A percentile compares a stretch with the other conserved stretches of the same genome.
Evolutionary conservation across 2,797 vertebrate species (phyloP).

Genomic region (Sparidentex hasta): DNA sequence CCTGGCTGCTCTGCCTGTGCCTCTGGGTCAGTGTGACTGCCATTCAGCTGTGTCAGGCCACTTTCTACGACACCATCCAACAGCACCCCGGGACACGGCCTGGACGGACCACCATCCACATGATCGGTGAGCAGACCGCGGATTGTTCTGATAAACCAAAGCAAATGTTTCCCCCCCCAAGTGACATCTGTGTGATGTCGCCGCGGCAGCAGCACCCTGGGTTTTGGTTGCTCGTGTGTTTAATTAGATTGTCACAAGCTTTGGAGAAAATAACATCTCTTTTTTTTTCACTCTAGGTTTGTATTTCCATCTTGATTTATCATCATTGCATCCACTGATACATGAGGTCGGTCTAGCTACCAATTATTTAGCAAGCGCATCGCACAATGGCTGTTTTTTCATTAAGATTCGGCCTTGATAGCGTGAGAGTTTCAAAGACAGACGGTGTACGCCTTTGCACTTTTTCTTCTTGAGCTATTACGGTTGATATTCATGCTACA

Average conservation of each 20-base stretch:
- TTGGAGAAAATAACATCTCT: constrained; percentile 13
- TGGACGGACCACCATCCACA: constrained; percentile 89
- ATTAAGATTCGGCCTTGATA: constrained; percentile 57
- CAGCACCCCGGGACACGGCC: constrained; percentile 95
- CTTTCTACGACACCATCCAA: constrained; percentile 95
- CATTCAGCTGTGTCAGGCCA: constrained; percentile 95
- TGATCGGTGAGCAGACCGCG: constrained; percentile 82
- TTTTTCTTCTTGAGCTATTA: constrained; percentile 67
- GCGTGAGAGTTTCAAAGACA: constrained; percentile 43
- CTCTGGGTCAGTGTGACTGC: constrained; percentile 97
- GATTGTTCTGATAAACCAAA: no score
- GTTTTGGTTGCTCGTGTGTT: constrained; percentile 40
- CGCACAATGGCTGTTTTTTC: constrained; percentile 44
- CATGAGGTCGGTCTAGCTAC: constrained; percentile 31
- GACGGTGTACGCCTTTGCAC: constrained; percentile 49
- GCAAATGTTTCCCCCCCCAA: neutral
- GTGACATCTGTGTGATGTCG: neutral
- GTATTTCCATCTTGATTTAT: constrained; percentile 30
- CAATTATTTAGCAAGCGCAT: constrained; percentile 49
- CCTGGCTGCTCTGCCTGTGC: constrained; percentile 98
- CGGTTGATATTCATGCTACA: constrained; percentile 77
- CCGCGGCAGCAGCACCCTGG: neutral
- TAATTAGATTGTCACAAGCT: constrained; percentile 47
- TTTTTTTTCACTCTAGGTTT: constrained; percentile 23
- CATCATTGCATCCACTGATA: constrained; percentile 29